Evolutionary conservation across 2,888 invertebrate genomes (phyloP), one percentile per base, ranked within the genome.

Genomic region (Pharmacophagus antenor): DNA sequence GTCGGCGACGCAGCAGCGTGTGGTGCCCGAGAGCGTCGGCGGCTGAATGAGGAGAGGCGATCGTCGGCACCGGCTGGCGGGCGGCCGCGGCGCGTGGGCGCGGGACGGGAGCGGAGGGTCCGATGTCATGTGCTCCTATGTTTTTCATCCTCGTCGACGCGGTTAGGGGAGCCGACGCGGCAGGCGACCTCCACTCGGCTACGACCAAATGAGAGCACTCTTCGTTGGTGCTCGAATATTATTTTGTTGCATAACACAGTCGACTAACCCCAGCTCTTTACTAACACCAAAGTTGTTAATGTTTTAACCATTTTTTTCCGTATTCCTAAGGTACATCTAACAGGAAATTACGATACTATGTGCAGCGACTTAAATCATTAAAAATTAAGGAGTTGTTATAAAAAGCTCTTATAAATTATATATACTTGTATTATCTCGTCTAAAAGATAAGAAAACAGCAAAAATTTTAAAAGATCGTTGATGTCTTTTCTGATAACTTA

Each of bases 11-110:
- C 70, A 65, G 67, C 63, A 74, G 72, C 85, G 82, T 85, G 90
- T 88, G 85, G 72, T 79, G 81, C 86, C 86, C 86, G 84, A 81
- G 88, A 85, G 77, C 84, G 88, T 81, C 85, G 84, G 81, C 82
- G 85, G 80, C 80, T 78, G 88, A 88, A 84, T 88, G 89, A 87
- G 81, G 77, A 76, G 74, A 72, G 80, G 69, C 79, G 71, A 71
- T 76, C 76, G 72, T 70, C 80, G 77, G 73, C 73, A 77, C 67
- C 73, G 78, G 76, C 76, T 70, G 76, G 72, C 74, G 75, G 72
- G 64, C 70, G 72, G 67, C 67, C 73, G 73, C 71, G 82, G 81
- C 77, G 83, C 79, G 85, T 77, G 82, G 82, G 85, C 74, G 84
- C 80, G 85, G 80, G 83, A 69, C 78, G 84, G 76, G 80, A 70